Evolutionary conservation across 2,797 vertebrate genomes (phyloP).

Genomic region (Epinephelus awoara): DNA sequence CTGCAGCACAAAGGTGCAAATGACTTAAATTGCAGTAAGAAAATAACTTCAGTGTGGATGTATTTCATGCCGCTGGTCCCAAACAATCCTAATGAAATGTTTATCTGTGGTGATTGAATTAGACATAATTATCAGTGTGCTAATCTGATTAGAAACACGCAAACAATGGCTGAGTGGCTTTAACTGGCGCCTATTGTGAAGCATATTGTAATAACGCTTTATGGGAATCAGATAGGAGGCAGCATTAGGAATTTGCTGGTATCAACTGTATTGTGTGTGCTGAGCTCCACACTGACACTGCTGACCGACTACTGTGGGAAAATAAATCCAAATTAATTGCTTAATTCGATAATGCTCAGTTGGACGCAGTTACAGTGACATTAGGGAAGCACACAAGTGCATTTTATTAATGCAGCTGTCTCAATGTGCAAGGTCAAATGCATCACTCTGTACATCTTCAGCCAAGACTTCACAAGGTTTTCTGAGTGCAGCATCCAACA

Average conservation of each 20-base stretch:
- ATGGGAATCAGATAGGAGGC: constrained; percentile 43
- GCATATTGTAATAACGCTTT: constrained; percentile 16
- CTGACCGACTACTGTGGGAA: constrained; percentile 11
- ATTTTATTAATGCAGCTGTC: background rate
- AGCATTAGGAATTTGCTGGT: constrained; percentile 7
- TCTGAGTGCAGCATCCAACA: constrained; percentile 38
- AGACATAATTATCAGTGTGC: constrained; percentile 38
- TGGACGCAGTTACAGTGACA: background rate
- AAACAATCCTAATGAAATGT: constrained; percentile 33
- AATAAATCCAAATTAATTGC: constrained; percentile 2
- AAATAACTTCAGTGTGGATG: background rate
- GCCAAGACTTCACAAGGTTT: background rate
- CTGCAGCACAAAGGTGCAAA: background rate
- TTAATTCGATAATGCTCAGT: background rate
- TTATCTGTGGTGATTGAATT: constrained; percentile 42
- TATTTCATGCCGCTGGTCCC: constrained; percentile 11
- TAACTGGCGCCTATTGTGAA: constrained; percentile 22
- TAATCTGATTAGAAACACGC: constrained; percentile 48
- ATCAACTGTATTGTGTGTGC: constrained; percentile 14
- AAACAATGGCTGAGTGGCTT: constrained; percentile 48
- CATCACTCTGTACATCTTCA: constrained; percentile 9
- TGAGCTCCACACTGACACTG: constrained; percentile 13
- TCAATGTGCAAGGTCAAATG: constrained; percentile 2
- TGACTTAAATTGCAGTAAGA: background rate
- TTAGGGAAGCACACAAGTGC: background rate